These are phyloP conservation scores for Morone saxatilis DNA, from an alignment of 2,113 vertebrate species.

Conservation along the genomic window DNA sequence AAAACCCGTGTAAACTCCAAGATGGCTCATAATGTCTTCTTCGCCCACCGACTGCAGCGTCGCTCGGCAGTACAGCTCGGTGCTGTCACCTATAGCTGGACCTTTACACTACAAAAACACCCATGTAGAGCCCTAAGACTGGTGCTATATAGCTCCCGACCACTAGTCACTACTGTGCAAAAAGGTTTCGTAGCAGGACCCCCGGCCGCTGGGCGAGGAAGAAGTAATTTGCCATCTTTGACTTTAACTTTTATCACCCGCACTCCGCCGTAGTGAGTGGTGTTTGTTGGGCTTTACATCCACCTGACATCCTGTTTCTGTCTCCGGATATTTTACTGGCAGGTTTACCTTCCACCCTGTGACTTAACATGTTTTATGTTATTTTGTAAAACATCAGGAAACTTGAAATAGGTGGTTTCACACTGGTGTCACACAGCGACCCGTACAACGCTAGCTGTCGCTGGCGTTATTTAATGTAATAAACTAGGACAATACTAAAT, in stretches of 20 bases:
- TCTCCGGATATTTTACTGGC: background rate
- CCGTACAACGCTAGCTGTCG: background rate
- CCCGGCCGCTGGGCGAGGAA: background rate
- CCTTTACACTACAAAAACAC: background rate
- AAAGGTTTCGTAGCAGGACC: background rate
- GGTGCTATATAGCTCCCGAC: constrained; percentile 23
- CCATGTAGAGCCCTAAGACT: background rate
- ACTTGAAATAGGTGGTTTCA: background rate
- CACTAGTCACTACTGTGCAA: constrained; percentile 16
- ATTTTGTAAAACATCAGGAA: background rate
- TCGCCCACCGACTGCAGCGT: background rate
- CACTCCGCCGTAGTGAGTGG: background rate
- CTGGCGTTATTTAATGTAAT: background rate
- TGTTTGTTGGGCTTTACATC: background rate
- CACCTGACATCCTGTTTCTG: background rate
- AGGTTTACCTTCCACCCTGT: background rate
- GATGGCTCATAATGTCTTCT: constrained; percentile 31
- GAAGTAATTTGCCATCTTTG: constrained; percentile 29
- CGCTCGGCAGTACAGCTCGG: background rate
- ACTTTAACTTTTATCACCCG: background rate
- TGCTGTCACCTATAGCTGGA: background rate
- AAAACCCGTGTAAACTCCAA: constrained; percentile 9
- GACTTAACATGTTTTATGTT: background rate
- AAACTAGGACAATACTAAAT: no score
- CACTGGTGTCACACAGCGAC: background rate